Base-by-base conservation (phyloP, 2,888 invertebrate genomes). In the Lordiphosa fenestrarum region DNA sequence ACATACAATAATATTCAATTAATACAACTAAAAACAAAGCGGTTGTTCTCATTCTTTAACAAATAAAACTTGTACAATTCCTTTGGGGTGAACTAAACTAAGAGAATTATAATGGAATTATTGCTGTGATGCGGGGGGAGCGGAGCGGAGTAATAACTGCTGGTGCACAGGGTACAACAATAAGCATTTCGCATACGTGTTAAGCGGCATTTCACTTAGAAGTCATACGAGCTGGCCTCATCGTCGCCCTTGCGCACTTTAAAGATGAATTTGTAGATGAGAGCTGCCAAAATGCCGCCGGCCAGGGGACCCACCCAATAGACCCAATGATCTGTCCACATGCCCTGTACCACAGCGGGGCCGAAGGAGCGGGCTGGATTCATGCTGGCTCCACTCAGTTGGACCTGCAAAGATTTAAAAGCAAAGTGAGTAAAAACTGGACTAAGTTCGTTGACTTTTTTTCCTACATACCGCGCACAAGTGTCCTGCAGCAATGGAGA, bases 351-450 rank as follows among this genome's bases (percentile, higher is more conserved):
- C 7, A 96, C 93, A 15, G 97, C 95, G 0, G 96, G 95, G 19
- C 97, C 97, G 86, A 97, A 94, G 49, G 95, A 94, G 69, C 97
- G 92, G 0, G 97, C 97, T 0, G 97, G 96, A 90, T 97, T 97
- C 97, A 97, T 96, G 89, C 96, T 96, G 61, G 96, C 93, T 13
- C 97, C 96, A 13, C 96, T 95, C 82, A 92, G 92, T 75, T 95
- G 94, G 84, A 97, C 94, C 94, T 94, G 62, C 1, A 52, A 47
- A 52, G 2, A 6, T 7, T 2, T 30, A n/a, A n/a, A n/a, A n/a
- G n/a, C n/a, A 5, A 48, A 21, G 15, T n/a, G 0, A n/a, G 30
- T 4, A 37, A 6, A 36, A n/a, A 6, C n/a, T 1, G 15, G 12
- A 7, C 5, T 0, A 21, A 6, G 10, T 44, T 39, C 12, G 15